Evolutionary conservation across 2,888 invertebrate genomes (phyloP).

Genomic region (Microchrysa polita): DNA sequence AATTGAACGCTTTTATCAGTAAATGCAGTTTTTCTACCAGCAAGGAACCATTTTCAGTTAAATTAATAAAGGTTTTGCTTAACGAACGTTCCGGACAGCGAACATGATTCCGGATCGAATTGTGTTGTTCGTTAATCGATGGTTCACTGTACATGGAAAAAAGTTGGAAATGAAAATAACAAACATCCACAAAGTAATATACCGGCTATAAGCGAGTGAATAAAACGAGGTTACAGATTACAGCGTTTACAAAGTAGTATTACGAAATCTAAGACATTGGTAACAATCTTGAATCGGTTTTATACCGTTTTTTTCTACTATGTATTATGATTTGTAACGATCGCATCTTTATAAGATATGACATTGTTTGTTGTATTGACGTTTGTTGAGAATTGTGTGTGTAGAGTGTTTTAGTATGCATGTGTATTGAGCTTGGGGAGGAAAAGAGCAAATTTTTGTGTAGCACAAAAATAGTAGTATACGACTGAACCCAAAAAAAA

Average conservation of each 20-base stretch:
- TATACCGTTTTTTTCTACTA: constrained; percentile 31
- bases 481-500: too few relatives aligned
- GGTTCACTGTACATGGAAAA: not conserved
- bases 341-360: constrained; percentile 21
- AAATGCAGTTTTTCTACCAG: too few relatives aligned
- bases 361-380: not conserved
- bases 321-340: too few relatives aligned
- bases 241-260: too few relatives aligned
- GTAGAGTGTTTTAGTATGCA: not conserved
- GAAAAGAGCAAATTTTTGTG: too few relatives aligned
- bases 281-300: constrained; percentile 35
- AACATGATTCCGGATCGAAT: not conserved
- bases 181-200: not conserved
- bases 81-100: constrained; percentile 10
- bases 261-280: constrained; percentile 27
- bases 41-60: too few relatives aligned
- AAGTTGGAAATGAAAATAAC: not conserved
- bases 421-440: too few relatives aligned
- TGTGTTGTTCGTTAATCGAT: too few relatives aligned
- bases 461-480: too few relatives aligned
- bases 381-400: constrained; percentile 10
- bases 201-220: not conserved
- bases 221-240: too few relatives aligned
- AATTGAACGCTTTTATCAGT: too few relatives aligned
- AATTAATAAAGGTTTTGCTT: too few relatives aligned